A percentile compares a stretch with the other conserved stretches of the same genome.
phyloP scores from a whole-genome alignment of 2,888 invertebrate genomes.

The Chrysolina americana region DNA sequence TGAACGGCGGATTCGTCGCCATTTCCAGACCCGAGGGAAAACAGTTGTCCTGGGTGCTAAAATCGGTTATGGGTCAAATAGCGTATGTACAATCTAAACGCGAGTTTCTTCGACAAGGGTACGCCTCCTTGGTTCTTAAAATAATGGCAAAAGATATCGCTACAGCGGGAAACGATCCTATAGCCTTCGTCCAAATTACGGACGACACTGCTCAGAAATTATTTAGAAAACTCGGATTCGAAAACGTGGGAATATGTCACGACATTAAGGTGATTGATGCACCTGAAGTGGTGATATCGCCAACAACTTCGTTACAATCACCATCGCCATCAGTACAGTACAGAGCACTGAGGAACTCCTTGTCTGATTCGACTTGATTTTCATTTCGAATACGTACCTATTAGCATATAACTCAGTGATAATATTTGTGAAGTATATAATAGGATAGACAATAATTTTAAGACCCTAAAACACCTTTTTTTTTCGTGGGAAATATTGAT shows the following conservation, averaged over 20 bases:
- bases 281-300: not conserved
- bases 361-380: no score
- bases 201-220: slow-evolving; percentile 32
- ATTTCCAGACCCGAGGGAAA: not conserved
- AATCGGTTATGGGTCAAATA: slow-evolving; percentile 42
- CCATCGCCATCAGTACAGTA: no score
- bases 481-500: no score
- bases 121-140: slow-evolving; percentile 33
- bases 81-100: slow-evolving; percentile 37
- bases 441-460: no score
- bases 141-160: slow-evolving; percentile 40
- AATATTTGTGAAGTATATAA: no score
- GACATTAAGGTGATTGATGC: slow-evolving; percentile 31
- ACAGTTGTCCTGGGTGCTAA: slow-evolving; percentile 24
- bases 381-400: no score
- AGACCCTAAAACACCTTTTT: no score
- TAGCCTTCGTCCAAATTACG: slow-evolving; percentile 21
- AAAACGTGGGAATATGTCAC: slow-evolving; percentile 25
- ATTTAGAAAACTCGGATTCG: slow-evolving; percentile 41
- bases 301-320: no score
- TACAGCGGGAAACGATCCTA: slow-evolving; percentile 31
- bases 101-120: slow-evolving; percentile 33
- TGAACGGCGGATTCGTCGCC: slow-evolving; percentile 36
- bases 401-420: no score
- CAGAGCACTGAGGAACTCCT: no score